Base-by-base conservation (phyloP, 2,113 vertebrate genomes). In the Mola mola region DNA sequence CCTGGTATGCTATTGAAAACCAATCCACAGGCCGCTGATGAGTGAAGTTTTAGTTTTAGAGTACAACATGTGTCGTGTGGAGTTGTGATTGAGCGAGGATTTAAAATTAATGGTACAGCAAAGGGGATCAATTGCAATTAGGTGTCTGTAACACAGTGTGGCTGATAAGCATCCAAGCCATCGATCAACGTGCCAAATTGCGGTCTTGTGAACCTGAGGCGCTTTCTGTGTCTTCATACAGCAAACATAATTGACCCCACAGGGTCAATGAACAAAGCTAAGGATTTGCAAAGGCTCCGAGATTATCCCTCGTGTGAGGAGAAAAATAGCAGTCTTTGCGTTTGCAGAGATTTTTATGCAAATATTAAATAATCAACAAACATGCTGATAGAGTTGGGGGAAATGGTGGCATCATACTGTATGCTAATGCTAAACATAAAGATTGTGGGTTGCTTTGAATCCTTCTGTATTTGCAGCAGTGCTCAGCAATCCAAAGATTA, bases 111-210 rank as follows among this genome's bases (percentile, higher is more conserved):
- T 90, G 81, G 77, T 85, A 82, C 81, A 79, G 79, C 72, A 77
- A 76, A 49, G 12, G 40, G 55, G 73, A 92, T 92, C 87, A 87
- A 92, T 91, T 91, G 91, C 85, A 90, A 90, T 91, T 90, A 91
- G 83, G 83, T 79, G 83, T 85, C 66, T 84, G 83, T 88, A 87
- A 83, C 86, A 75, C 85, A 77, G 56, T 50, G 80, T 25, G 75
- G 71, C 75, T 78, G 88, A 92, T 92, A 90, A 90, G 85, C 88
- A 78, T 82, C 78, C 52, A 46, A 4, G 38, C 72, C 84, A 90
- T 91, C 72, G 84, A 90, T 90, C 87, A 88, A 74, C 41, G 31
- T 59, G 51, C 70, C 69, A 72, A 47, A 29, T 65, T 34, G 22
- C 42, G n/a, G 60, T 74, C 48, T 34, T 3, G 50, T 59, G 59